Percentiles rank a stretch among this genome's conserved stretches.
Evolutionary conservation across 2,888 invertebrate species (phyloP).

Genomic region (Diarsia brunnea): DNA sequence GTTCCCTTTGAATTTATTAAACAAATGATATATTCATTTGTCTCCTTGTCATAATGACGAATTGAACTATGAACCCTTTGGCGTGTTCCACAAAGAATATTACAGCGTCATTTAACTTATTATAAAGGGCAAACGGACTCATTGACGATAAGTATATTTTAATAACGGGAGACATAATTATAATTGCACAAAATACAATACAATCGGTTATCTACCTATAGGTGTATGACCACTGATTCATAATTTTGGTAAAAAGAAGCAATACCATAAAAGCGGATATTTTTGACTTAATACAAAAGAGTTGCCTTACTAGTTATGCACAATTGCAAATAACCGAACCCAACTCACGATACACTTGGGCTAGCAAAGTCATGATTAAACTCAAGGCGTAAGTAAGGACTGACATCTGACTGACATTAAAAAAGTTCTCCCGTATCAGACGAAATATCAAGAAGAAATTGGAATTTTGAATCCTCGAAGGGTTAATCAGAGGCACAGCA

Average conservation of each 20-base stretch:
- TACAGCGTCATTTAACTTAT: conserved; percentile 20
- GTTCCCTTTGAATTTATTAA: conserved; percentile 54
- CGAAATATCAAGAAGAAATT: neutral
- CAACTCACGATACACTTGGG: neutral
- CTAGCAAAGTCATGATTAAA: neutral
- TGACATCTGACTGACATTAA: too few relatives aligned
- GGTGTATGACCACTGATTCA: neutral
- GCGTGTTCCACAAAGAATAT: conserved; percentile 37
- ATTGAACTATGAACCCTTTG: conserved; percentile 61
- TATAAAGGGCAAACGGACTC: conserved; percentile 17
- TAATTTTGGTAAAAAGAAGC: neutral
- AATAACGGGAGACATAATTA: neutral
- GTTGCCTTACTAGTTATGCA: neutral
- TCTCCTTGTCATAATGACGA: conserved; percentile 55
- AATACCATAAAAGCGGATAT: neutral
- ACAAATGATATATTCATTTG: conserved; percentile 55
- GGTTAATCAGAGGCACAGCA: neutral
- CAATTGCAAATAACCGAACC: neutral
- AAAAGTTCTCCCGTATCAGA: neutral
- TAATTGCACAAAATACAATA: conserved; percentile 4
- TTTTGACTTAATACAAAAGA: neutral
- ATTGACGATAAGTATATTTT: conserved; percentile 30
- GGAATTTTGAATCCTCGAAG: neutral
- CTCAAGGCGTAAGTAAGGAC: neutral
- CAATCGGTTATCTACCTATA: neutral